A percentile compares a stretch with the other conserved stretches of the same genome.
phyloP scores from a whole-genome alignment of 2,113 vertebrate species.

The Noturus placidus region DNA sequence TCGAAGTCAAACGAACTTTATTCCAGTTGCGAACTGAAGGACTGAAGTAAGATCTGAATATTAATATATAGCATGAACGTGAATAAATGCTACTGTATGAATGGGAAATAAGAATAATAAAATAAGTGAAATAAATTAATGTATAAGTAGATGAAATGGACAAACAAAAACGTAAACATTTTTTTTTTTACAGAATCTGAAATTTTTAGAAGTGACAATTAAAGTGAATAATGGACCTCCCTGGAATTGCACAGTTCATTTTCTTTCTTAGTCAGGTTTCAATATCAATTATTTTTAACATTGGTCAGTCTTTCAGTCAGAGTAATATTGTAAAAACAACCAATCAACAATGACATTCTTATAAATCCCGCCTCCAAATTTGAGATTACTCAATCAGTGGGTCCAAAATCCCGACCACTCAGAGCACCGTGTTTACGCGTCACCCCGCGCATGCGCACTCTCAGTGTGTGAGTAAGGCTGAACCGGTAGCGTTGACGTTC shows the following conservation, averaged over 20 bases:
- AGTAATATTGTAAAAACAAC: neutral
- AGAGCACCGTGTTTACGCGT: neutral
- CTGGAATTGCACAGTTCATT: no score
- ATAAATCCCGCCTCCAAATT: constrained; percentile 15
- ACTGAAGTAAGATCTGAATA: no score
- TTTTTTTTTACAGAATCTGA: neutral
- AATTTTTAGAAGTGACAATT: neutral
- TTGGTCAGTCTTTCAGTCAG: neutral
- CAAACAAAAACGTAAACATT: no score
- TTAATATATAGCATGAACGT: no score
- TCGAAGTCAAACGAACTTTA: no score
- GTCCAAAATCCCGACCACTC: neutral
- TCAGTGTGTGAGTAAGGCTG: neutral
- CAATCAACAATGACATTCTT: constrained; percentile 1
- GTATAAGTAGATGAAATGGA: neutral
- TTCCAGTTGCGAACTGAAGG: no score
- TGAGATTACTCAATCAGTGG: constrained; percentile 19
- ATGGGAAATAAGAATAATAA: neutral
- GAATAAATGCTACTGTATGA: neutral
- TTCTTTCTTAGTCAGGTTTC: no score
- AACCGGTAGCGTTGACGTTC: neutral
- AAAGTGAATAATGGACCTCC: no score
- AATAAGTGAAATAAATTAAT: no score
- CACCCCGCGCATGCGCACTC: neutral
- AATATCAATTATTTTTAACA: neutral